Evolutionary conservation across 2,113 vertebrate genomes (phyloP).

Genomic region (sheep (Ovis aries)): ARS-UI_Ramb_v3.0 NC_056071.1:63154001-63154500

Average conservation of each 20-base stretch:
- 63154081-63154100: background rate
- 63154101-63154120: rapidly evolving
- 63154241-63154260: background rate
- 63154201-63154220: rapidly evolving
- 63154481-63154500: background rate
- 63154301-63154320: rapidly evolving
- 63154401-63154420: rapidly evolving
- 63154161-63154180: rapidly evolving
- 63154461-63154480: rapidly evolving
- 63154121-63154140: rapidly evolving
- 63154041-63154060: rapidly evolving
- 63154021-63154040: background rate
- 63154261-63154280: background rate
- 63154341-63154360: background rate
- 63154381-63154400: background rate
- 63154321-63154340: background rate
- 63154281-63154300: rapidly evolving
- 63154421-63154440: background rate
- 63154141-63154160: rapidly evolving
- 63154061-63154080: rapidly evolving
- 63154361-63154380: constrained; percentile 4
- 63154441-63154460: rapidly evolving
- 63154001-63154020: background rate
- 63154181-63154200: rapidly evolving
- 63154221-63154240: rapidly evolving